Conservation (phyloP, 2,113 vertebrate genomes). For the Rhizomys pruinosus region DNA sequence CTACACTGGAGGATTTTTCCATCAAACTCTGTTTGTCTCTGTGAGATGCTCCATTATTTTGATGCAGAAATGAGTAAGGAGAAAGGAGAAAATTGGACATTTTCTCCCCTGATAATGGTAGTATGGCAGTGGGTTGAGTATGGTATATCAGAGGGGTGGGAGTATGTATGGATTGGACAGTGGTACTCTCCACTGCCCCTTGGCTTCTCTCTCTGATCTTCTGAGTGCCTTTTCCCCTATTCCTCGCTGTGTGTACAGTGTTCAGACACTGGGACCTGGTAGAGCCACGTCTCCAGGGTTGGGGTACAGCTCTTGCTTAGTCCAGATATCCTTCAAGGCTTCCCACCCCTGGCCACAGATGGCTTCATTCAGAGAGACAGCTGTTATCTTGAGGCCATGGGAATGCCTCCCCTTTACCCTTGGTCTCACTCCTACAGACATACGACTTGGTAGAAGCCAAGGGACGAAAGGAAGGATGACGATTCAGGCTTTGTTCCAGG, state of each 20-base stretch:
- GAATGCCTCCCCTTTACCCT: background rate
- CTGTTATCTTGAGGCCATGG: background rate
- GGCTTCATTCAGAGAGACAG: background rate
- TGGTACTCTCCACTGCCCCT: background rate
- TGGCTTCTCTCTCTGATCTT: background rate
- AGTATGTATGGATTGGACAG: background rate
- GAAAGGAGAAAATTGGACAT: background rate
- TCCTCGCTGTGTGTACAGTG: fast-evolving
- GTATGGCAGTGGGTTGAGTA: too few relatives aligned
- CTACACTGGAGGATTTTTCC: background rate
- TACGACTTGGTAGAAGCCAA: background rate
- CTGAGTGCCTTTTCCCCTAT: too few relatives aligned
- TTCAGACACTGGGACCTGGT: background rate
- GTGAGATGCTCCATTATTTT: fast-evolving
- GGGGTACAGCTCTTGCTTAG: background rate
- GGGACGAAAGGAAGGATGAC: background rate
- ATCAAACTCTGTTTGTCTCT: background rate
- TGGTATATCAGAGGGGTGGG: background rate
- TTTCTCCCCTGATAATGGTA: background rate
- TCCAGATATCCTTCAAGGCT: background rate
- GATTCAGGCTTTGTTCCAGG: background rate
- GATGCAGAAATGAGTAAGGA: background rate
- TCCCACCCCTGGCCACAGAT: background rate
- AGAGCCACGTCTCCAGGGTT: fast-evolving
- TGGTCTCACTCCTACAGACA: background rate